Evolutionary conservation across 2,888 invertebrate genomes (phyloP).

Genomic region (Lasioglossum villosulum): DNA sequence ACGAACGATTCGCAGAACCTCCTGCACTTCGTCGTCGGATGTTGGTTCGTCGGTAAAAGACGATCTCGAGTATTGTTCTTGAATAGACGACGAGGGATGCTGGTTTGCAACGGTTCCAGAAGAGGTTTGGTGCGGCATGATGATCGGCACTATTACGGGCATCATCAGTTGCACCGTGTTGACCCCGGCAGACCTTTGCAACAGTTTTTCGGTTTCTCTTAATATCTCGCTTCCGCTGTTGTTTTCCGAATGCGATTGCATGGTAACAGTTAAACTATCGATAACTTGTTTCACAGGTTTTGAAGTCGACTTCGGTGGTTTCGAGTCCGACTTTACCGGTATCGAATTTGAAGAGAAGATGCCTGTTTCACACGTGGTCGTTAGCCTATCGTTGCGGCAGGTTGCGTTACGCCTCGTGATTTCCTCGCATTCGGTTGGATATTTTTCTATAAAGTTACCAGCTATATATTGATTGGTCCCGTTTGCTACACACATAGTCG

Average conservation of each 20-base stretch:
- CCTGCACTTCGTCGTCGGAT: constrained; percentile 56
- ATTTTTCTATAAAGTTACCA: constrained; percentile 34
- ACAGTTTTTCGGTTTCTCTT: not conserved
- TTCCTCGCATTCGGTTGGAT: not conserved
- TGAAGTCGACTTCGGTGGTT: not conserved
- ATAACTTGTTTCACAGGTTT: fast-evolving
- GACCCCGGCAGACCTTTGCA: too few relatives aligned
- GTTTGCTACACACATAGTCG: constrained; percentile 44
- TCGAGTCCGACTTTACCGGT: not conserved
- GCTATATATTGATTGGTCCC: constrained; percentile 58
- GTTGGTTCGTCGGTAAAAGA: not conserved
- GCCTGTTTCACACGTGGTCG: not conserved
- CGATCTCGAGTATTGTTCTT: not conserved
- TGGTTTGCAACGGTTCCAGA: not conserved
- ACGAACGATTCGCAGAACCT: constrained; percentile 56
- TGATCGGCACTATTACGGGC: constrained; percentile 31
- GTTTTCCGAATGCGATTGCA: not conserved
- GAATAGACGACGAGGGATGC: not conserved
- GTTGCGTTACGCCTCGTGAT: not conserved
- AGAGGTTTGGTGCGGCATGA: not conserved
- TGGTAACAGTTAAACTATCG: not conserved
- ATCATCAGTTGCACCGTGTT: constrained; percentile 20
- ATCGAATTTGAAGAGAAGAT: not conserved
- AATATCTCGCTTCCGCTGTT: not conserved
- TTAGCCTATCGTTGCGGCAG: not conserved